Evolutionary conservation across 2,113 vertebrate species (phyloP).

Genomic region (Phrynocephalus versicolor): DNA sequence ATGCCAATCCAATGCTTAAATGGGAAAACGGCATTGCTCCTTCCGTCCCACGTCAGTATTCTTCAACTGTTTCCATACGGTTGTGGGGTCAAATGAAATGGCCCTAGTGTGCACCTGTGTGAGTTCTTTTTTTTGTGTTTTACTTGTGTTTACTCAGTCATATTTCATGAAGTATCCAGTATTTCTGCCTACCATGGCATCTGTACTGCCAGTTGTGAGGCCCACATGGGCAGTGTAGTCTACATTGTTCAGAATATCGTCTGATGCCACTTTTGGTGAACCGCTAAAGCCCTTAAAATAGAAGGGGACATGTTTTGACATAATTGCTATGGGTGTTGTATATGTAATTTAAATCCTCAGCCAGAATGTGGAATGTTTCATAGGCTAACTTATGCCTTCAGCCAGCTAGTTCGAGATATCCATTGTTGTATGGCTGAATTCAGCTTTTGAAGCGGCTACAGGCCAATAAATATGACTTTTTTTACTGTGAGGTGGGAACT

Average conservation of each 20-base stretch:
- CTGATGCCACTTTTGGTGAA: not conserved
- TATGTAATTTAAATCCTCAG: too few relatives aligned
- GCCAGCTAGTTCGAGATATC: not conserved
- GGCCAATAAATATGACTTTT: too few relatives aligned
- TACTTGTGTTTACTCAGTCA: not conserved
- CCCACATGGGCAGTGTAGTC: too few relatives aligned
- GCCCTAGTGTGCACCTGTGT: not conserved
- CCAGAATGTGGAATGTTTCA: too few relatives aligned
- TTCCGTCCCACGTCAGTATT: not conserved
- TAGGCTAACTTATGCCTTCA: too few relatives aligned
- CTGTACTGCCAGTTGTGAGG: not conserved
- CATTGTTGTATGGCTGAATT: not conserved
- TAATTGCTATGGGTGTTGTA: not conserved
- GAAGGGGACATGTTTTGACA: not conserved
- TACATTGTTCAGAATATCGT: not conserved
- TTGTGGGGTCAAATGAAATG: not conserved
- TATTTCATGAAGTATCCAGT: not conserved
- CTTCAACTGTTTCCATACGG: too few relatives aligned
- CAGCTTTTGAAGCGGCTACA: not conserved
- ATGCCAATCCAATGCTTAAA: not conserved
- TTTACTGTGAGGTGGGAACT: not conserved
- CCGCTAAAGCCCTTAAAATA: not conserved
- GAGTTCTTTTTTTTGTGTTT: not conserved
- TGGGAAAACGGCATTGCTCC: not conserved
- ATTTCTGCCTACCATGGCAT: not conserved